Base-by-base conservation (phyloP, 2,113 vertebrate species). In the Macrotis lagotis region DNA sequence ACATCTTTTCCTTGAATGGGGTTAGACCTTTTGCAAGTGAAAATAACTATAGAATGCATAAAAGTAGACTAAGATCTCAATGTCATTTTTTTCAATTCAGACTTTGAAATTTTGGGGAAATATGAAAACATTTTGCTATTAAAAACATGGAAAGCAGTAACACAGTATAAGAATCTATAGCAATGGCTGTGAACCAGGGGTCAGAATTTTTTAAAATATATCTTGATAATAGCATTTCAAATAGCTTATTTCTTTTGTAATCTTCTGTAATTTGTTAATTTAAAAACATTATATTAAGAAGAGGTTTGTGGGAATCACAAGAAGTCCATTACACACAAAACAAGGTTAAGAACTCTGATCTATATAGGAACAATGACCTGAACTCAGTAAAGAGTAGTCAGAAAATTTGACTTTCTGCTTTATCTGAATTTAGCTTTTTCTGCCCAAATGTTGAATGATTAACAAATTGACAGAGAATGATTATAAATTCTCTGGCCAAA, bases 11-110 rank as follows among this genome's bases (percentile, higher is more conserved):
- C 93, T 95, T 91, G 50, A 97, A 97, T 92, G 94, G 92, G 90
- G 96, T 96, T 96, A 97, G 93, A 95, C 90, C 50, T 97, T 96
- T 97, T 95, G 95, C 96, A 97, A 95, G 96, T 96, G 97, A 97
- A 97, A 96, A 95, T 95, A 96, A 95, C 93, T 93, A 47, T 66
- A 59, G 50, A 96, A 96, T 91, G 89, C 49, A 90, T 92, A 96
- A 89, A 52, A 95, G 88, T 95, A 52, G 96, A 48, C 91, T 91
- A 93, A 97, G 94, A 88, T 96, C 52, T 88, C 93, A 97, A 97
- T 95, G 94, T 96, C 94, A 96, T 95, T 97, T 95, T 91, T 95
- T 88, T 95, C 88, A 83, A n/a, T 97, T 95, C 90, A 91, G 89
- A 93, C 91, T 95, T 55, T 55, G 92, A 96, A 88, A 94, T 96